These are phyloP conservation scores for Scleropages formosus DNA, from an alignment of 2,797 vertebrate species.

Conservation along the genomic window DNA sequence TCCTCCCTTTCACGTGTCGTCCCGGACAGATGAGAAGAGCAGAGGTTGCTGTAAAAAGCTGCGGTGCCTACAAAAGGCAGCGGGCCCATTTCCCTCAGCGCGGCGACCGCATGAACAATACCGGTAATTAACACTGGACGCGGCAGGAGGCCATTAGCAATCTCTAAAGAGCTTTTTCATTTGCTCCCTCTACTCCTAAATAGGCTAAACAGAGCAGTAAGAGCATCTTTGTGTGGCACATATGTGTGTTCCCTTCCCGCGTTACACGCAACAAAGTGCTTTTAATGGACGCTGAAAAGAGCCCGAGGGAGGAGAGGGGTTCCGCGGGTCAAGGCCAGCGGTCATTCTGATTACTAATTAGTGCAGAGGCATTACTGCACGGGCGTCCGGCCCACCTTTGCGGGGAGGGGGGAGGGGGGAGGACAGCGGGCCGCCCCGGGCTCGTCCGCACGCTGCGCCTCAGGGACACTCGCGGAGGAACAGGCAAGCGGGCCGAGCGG, in stretches of 20 bases:
- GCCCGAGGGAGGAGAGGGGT: neutral
- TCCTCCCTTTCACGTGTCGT: neutral
- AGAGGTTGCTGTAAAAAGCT: conserved; percentile 23
- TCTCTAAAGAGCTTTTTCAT: conserved; percentile 43
- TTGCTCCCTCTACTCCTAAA: conserved; percentile 34
- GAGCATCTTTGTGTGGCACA: neutral
- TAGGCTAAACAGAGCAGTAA: neutral
- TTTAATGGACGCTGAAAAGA: conserved; percentile 1
- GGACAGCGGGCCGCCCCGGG: neutral
- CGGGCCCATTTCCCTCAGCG: conserved; percentile 47
- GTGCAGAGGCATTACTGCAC: neutral
- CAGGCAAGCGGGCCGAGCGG: neutral
- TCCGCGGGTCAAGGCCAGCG: neutral
- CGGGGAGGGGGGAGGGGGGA: neutral
- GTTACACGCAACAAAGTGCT: neutral
- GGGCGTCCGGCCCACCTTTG: neutral
- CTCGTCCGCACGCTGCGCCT: neutral
- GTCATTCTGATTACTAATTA: neutral
- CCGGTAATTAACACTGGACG: conserved; percentile 50
- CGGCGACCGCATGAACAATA: conserved; percentile 36
- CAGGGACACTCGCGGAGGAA: neutral
- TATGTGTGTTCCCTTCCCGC: neutral
- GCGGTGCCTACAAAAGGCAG: conserved; percentile 49
- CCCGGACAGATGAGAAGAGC: conserved; percentile 10
- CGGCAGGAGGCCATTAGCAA: conserved; percentile 50